Base-by-base conservation (phyloP, 37 sponge, comb jelly and placozoan genomes). In the Mnemiopsis leidyi region DNA sequence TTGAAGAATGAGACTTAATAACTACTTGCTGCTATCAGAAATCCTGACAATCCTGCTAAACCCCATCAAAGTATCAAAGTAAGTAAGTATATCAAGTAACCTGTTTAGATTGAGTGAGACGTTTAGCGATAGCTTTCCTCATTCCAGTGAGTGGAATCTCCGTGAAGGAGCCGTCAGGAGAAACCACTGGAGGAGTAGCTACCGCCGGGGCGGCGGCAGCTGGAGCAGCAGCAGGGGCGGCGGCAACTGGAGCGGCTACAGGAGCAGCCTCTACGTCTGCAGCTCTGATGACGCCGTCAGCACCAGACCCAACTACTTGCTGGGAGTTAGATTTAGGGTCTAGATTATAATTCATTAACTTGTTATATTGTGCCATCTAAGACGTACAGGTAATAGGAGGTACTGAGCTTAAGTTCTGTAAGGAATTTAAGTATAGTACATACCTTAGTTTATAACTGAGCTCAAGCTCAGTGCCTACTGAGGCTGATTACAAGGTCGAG, bases 231-330 rank as follows among this genome's bases (percentile, higher is more conserved):
- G 95, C 92, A 0, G 94, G 93, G 2, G 94, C 76, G 0, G 69
- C 34, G 13, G 93, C 93, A 23, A 85, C 69, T 31, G 88, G 92
- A 0, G 69, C 34, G 13, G 93, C 93, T 25, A 85, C 69, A 29
- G 88, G 92, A 30, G 93, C 73, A 38, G 83, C 69, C 21, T 79
- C 82, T 3, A 98, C 93, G 76, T 98, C 98, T n/a, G 93, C 69
- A 24, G 96, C 95, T 32, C 95, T 93, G n/a, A 98, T 93, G 7
- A 95, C 93, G 0, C 98, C 98, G 39, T 94, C 95, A n/a, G 96
- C 93, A 29, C 98, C 98, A 18, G 94, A 95, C 1, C 98, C 98
- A 69, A 92, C 73, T 13, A 79, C 37, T 35, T 28, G 36, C 82
- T 79, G 82, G 37, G n/a, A 69, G 61, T 18, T 18, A 48, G 61